Conservation (phyloP, 2,797 vertebrate species). For the Sebastes hubbsi region DNA sequence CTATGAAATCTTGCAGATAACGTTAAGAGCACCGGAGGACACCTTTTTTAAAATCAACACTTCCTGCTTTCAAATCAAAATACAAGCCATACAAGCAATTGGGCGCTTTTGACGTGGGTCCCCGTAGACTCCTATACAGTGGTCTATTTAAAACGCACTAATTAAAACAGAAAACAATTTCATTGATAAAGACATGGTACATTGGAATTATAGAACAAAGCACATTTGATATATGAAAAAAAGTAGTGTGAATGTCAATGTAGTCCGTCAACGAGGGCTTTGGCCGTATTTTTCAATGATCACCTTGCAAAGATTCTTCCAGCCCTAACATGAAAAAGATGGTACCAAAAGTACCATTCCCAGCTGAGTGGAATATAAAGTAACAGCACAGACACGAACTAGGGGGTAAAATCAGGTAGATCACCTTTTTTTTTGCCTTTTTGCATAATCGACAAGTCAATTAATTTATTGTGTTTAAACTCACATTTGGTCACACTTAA, state of each 20-base stretch:
- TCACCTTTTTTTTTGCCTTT: not conserved
- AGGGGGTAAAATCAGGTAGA: not conserved
- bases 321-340: not conserved
- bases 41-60: too few species aligned
- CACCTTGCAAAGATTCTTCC: not conserved
- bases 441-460: not conserved
- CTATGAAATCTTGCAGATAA: not conserved
- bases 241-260: slow-evolving; percentile 29
- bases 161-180: too few species aligned
- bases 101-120: too few species aligned
- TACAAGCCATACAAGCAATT: too few species aligned
- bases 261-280: slow-evolving; percentile 9
- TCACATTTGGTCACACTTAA: not conserved
- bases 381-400: not conserved
- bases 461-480: not conserved
- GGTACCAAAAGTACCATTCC: not conserved
- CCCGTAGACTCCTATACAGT: too few species aligned
- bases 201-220: not conserved
- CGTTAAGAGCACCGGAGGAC: too few species aligned
- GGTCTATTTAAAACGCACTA: too few species aligned
- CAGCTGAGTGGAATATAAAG: slow-evolving; percentile 29
- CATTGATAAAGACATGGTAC: not conserved
- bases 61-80: too few species aligned
- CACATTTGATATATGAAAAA: not conserved
- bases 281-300: slow-evolving; percentile 5